Evolutionary conservation across 92 coral and sea anemone genomes (phyloP), one percentile per base, ranked within the genome.

Genomic region (Paramuricea clavata): DNA sequence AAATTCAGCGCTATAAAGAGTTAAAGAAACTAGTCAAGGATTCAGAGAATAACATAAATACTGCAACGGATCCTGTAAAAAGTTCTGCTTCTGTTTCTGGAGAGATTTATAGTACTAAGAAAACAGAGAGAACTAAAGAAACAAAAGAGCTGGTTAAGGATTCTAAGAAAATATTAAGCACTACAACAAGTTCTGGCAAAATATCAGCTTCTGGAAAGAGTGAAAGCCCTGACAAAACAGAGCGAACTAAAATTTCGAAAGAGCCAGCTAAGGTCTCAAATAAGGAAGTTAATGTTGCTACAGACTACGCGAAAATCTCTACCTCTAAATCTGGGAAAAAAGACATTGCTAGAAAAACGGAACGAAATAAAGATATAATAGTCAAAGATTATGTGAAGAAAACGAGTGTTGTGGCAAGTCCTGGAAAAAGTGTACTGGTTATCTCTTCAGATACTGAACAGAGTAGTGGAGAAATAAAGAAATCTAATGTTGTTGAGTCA

Each of bases 1-100:
- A 79, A 61, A 79, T 79, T 79, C 84, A 79, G 57, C 84, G 84
- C 34, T 79, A 79, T 79, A 79, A 60, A n/a, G 84, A 79, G 23
- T 41, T 79, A 35, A 79, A 79, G 57, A 79, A 79, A 61, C 34
- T 79, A 15, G 84, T 79, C 42, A 59, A 59, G 74, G 73, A 44
- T 39, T 23, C 78, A 12, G 78, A 72, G 19, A 72, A 39, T 0
- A 72, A 39, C 6, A 19, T 39, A 19, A 22, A 69, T 34, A 19
- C 49, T 34, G 39, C 3, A 23, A 25, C 4, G n/a, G 74, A 67
- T 2, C 44, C 41, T 67, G 36, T 0, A 11, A 67, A 67, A 10
- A 30, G 1, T 30, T 67, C 74, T 16, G 13, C 28, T 19, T 27
- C 78, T 11, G 34, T n/a, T 35, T 27, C 57, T 36, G 16, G 6